Evolutionary conservation across 2,797 vertebrate genomes (phyloP).

Genomic region (Pseudochaenichthys georgianus): DNA sequence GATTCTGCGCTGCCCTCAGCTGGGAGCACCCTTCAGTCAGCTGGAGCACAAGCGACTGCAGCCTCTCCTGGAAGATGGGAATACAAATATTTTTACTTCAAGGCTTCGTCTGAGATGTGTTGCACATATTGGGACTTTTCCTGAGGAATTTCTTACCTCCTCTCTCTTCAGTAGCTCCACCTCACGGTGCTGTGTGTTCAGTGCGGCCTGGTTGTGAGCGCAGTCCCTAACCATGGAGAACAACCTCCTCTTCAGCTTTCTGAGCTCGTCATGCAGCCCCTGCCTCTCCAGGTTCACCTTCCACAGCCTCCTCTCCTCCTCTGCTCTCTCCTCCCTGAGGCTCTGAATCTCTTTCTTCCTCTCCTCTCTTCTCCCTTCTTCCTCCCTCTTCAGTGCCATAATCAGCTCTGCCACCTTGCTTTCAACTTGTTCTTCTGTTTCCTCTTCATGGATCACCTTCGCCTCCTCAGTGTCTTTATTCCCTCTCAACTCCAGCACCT

Average conservation of each 20-base stretch:
- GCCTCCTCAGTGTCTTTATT: constrained; percentile 73
- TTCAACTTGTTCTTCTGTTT: constrained; percentile 80
- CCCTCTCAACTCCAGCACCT: constrained; percentile 87
- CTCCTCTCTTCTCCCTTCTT: constrained; percentile 84
- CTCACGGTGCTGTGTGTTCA: constrained; percentile 86
- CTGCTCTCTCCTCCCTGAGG: constrained; percentile 76
- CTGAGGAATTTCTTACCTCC: constrained; percentile 70
- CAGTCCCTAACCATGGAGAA: constrained; percentile 90
- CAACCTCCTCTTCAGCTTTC: constrained; percentile 88
- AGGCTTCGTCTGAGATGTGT: neutral
- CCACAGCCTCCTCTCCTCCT: constrained; percentile 86
- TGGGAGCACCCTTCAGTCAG: constrained; percentile 86
- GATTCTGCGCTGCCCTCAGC: constrained; percentile 84
- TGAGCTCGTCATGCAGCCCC: constrained; percentile 87
- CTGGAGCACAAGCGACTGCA: constrained; percentile 83
- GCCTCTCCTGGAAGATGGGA: constrained; percentile 74
- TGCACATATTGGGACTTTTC: neutral
- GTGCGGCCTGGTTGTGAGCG: constrained; percentile 88
- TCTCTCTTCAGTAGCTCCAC: constrained; percentile 84
- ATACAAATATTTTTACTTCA: neutral
- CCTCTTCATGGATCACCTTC: constrained; percentile 78
- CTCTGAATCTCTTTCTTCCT: constrained; percentile 86
- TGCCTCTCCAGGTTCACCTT: constrained; percentile 90
- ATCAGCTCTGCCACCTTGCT: constrained; percentile 85
- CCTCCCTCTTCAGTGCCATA: constrained; percentile 78